Evolutionary conservation across 2,113 vertebrate species (phyloP).

Genomic region (Ochotona curzoniae): DNA sequence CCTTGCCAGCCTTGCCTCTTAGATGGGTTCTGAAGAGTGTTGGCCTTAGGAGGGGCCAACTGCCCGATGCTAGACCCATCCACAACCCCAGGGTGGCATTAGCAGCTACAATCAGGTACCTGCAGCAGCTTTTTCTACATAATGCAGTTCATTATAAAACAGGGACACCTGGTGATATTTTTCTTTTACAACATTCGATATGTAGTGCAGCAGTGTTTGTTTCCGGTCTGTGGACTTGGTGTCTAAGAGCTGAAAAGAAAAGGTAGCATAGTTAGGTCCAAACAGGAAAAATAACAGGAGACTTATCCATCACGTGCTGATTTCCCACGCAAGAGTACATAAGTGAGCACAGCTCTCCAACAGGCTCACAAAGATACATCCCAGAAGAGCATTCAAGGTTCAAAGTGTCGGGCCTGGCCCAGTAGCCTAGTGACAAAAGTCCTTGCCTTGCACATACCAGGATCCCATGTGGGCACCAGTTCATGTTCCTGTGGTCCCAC

Average conservation of each 20-base stretch:
- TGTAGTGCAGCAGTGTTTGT: conserved; percentile 97
- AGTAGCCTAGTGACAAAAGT: too few relatives aligned
- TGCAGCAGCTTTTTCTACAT: conserved; percentile 98
- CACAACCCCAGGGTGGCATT: neutral
- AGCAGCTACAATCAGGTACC: conserved; percentile 84
- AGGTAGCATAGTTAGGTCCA: neutral
- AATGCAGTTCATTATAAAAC: conserved; percentile 98
- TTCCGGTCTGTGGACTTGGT: conserved; percentile 98
- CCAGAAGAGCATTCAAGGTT: neutral
- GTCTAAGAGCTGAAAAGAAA: conserved; percentile 91
- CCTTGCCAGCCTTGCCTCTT: neutral
- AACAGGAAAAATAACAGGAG: neutral
- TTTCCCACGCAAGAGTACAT: neutral
- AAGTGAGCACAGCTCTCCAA: neutral
- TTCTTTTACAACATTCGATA: conserved; percentile 94
- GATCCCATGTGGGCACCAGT: too few relatives aligned
- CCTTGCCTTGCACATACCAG: too few relatives aligned
- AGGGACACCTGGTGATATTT: conserved; percentile 92
- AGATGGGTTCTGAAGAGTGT: neutral
- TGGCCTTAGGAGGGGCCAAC: neutral
- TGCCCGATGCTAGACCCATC: neutral
- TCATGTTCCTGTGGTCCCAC: too few relatives aligned
- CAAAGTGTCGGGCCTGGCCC: neutral
- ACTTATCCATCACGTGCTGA: neutral
- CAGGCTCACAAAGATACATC: too few relatives aligned